A percentile compares a stretch with the other conserved stretches of the same genome.
Conservation (phyloP, 2,888 invertebrate species). For the Volucella zonaria region DNA sequence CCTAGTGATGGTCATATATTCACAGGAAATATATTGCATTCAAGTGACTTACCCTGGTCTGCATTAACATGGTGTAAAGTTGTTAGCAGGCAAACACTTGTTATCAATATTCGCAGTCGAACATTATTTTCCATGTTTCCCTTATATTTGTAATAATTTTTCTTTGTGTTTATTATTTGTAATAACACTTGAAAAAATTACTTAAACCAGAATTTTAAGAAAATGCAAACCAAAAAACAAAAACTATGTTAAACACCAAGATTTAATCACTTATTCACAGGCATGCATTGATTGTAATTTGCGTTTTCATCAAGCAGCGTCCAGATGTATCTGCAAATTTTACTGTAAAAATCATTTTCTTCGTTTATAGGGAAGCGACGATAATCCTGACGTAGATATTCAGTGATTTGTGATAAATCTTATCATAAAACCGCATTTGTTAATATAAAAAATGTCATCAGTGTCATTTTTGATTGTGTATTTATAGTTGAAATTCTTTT, state of each 20-base stretch:
- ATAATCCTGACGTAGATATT: constrained; percentile 1
- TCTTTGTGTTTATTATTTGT: background rate
- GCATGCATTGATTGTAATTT: constrained; percentile 23
- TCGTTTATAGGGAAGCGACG: background rate
- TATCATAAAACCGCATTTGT: constrained; percentile 55
- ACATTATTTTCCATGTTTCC: constrained; percentile 66
- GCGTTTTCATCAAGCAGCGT: constrained; percentile 15
- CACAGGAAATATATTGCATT: background rate
- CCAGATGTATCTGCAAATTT: constrained; percentile 55
- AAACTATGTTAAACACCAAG: constrained; percentile 13
- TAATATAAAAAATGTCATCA: constrained; percentile 20
- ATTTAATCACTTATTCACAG: constrained; percentile 25
- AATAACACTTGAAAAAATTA: constrained; percentile 38
- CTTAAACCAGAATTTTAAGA: constrained; percentile 11
- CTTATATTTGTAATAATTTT: constrained; percentile 32
- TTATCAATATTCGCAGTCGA: constrained; percentile 59
- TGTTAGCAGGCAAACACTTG: constrained; percentile 60
- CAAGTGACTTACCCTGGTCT: constrained; percentile 61
- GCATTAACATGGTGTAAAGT: constrained; percentile 45
- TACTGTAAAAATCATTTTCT: constrained; percentile 44
- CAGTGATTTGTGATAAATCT: constrained; percentile 2
- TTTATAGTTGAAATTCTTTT: background rate
- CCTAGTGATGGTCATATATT: too few species aligned
- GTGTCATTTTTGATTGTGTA: constrained; percentile 7
- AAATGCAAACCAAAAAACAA: constrained; percentile 3